phyloP scores from a whole-genome alignment of 2,113 vertebrate species.

The Eleginops maclovinus region DNA sequence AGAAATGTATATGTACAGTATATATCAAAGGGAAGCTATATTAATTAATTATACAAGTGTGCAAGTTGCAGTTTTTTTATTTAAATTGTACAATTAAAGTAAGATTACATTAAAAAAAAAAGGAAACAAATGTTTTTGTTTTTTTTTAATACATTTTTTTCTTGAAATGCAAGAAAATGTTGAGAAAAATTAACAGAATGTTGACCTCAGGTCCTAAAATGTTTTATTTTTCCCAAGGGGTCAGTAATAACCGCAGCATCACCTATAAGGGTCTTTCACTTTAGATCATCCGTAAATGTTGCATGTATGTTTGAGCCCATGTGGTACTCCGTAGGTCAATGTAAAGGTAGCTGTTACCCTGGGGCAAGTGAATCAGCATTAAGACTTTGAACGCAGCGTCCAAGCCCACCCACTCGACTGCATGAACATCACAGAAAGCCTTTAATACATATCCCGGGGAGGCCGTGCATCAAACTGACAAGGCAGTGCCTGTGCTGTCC shows the following conservation, averaged over 20 bases:
- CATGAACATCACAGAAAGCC: conserved; percentile 37
- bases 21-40: too few relatives aligned
- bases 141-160: too few relatives aligned
- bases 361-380: conserved; percentile 48
- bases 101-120: too few relatives aligned
- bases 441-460: conserved; percentile 62
- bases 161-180: neutral
- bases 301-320: conserved; percentile 38
- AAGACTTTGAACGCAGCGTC: conserved; percentile 26
- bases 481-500: conserved; percentile 53
- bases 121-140: too few relatives aligned
- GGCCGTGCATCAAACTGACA: conserved; percentile 71
- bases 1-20: too few relatives aligned
- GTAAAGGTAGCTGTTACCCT: conserved; percentile 43
- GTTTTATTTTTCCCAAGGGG: neutral
- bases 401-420: conserved; percentile 34
- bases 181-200: too few relatives aligned
- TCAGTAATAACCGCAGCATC: neutral
- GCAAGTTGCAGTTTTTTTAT: too few relatives aligned
- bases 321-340: conserved; percentile 35
- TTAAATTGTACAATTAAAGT: too few relatives aligned
- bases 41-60: too few relatives aligned
- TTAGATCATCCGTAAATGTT: conserved; percentile 53
- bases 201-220: too few relatives aligned
- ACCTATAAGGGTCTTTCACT: conserved; percentile 21